Evolutionary conservation across 2,113 vertebrate species (phyloP).

Genomic region (Phylloscopus trochiloides): DNA sequence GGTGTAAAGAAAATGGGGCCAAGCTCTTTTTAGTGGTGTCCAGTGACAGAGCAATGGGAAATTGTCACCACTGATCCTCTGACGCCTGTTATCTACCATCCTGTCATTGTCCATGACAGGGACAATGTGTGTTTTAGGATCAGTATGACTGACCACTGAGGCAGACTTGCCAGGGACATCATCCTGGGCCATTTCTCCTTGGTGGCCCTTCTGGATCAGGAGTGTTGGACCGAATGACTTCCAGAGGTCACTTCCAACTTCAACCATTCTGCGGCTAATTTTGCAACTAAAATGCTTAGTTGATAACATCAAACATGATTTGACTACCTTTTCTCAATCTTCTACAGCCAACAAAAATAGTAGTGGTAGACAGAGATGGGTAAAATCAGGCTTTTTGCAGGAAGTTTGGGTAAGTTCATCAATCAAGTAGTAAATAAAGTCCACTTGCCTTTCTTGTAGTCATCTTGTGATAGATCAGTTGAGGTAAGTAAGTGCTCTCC

Average conservation of each 20-base stretch:
- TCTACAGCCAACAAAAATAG: background rate
- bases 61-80: background rate
- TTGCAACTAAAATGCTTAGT: background rate
- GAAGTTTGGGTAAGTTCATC: background rate
- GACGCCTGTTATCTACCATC: fast-evolving
- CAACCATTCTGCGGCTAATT: background rate
- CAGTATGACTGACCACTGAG: background rate
- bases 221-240: background rate
- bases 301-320: background rate
- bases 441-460: background rate
- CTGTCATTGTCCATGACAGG: background rate
- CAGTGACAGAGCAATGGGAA: background rate
- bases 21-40: background rate
- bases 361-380: background rate
- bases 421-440: background rate
- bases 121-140: background rate
- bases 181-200: fast-evolving
- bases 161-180: fast-evolving
- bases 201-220: background rate
- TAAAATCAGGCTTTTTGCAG: background rate
- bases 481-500: background rate
- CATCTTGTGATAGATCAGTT: background rate
- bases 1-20: background rate
- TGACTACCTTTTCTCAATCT: background rate
- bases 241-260: background rate